Conservation (phyloP, 1,140 invertebrate species). For the Rhyzopertha dominica region DNA sequence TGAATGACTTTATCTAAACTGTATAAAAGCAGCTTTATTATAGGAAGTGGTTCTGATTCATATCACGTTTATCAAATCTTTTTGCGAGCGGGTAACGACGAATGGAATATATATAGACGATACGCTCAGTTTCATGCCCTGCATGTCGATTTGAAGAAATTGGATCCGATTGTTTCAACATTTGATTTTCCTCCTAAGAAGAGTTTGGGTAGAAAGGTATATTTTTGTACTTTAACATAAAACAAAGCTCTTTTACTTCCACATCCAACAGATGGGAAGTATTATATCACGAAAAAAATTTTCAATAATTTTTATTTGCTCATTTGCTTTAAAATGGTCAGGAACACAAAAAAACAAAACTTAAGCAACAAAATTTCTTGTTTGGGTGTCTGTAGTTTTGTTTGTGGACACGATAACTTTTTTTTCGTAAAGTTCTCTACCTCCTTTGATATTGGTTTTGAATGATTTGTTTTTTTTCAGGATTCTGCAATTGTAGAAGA, state of each 20-base stretch:
- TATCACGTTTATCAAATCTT: constrained; percentile 90
- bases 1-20: constrained; percentile 1
- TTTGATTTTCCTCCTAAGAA: constrained; percentile 95
- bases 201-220: constrained; percentile 81
- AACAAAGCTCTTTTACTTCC: no score
- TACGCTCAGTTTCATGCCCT: constrained; percentile 86
- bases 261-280: no score
- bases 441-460: constrained; percentile 4
- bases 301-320: no score
- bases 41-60: constrained; percentile 51
- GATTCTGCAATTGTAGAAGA: constrained; percentile 77
- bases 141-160: constrained; percentile 75
- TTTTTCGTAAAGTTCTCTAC: neutral
- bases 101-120: constrained; percentile 90
- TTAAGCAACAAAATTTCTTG: no score
- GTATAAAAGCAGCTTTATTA: neutral
- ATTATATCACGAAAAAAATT: no score
- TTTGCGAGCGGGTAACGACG: constrained; percentile 76
- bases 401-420: no score
- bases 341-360: no score
- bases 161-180: constrained; percentile 67
- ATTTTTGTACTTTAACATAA: no score
- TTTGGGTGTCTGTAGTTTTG: no score
- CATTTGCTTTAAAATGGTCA: no score
- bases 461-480: constrained; percentile 49